A percentile compares a stretch with the other conserved stretches of the same genome.
Evolutionary conservation across 2,888 invertebrate genomes (phyloP).

Genomic region (Bugula neritina): DNA sequence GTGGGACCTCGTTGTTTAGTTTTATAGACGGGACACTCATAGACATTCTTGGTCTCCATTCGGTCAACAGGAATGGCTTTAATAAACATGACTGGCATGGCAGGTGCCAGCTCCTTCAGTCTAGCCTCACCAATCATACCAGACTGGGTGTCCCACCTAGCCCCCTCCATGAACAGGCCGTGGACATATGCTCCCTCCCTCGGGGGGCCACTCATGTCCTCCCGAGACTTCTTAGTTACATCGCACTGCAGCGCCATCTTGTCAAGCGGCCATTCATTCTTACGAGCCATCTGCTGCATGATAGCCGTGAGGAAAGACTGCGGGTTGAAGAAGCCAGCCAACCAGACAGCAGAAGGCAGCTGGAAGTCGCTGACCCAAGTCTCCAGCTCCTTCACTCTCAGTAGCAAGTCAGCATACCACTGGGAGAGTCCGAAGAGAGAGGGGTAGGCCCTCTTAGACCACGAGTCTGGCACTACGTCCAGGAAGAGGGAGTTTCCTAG

Average conservation of each 20-base stretch:
- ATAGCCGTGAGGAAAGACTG: conserved; percentile 92
- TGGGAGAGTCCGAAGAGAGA: conserved; percentile 78
- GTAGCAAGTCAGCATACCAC: conserved; percentile 86
- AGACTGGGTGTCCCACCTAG: conserved; percentile 83
- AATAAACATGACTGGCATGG: conserved; percentile 90
- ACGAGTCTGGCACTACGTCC: conserved; percentile 77
- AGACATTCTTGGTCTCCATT: conserved; percentile 84
- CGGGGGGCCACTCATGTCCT: conserved; percentile 74
- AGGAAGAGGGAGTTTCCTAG: conserved; percentile 83
- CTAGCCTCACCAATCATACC: conserved; percentile 87
- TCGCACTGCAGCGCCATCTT: conserved; percentile 96
- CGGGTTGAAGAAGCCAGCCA: conserved; percentile 96
- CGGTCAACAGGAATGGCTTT: conserved; percentile 74
- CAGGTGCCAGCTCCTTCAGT: conserved; percentile 85
- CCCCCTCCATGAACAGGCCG: conserved; percentile 86
- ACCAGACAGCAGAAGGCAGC: conserved; percentile 83
- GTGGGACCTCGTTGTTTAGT: conserved; percentile 87
- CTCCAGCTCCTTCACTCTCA: conserved; percentile 70
- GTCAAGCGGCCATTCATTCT: conserved; percentile 86
- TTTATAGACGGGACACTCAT: conserved; percentile 93
- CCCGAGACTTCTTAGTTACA: conserved; percentile 91
- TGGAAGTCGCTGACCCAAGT: conserved; percentile 88
- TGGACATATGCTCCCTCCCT: conserved; percentile 89
- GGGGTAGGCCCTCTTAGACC: conserved; percentile 84
- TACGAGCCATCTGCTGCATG: conserved; percentile 92